Conservation (phyloP, 35 echinoderm and acorn worm species). For the Apostichopus californicus region DNA sequence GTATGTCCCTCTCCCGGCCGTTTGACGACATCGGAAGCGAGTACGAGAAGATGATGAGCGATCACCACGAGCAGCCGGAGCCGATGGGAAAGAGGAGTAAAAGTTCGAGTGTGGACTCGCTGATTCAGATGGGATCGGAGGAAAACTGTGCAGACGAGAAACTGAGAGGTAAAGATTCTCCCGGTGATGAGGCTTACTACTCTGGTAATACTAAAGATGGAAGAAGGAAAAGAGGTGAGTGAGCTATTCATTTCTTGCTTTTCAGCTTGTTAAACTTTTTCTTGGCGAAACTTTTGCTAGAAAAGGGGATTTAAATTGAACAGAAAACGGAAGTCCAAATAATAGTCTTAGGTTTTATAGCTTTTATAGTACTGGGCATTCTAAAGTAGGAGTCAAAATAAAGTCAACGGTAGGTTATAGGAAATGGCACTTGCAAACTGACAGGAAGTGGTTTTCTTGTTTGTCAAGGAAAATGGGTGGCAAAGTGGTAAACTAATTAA, state of each 20-base stretch:
- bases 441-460: too few species aligned
- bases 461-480: too few species aligned
- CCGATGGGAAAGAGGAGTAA: slow-evolving; percentile 19
- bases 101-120: slow-evolving; percentile 33
- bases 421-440: too few species aligned
- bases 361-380: too few species aligned
- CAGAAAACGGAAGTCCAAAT: too few species aligned
- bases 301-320: too few species aligned
- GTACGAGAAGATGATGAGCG: slow-evolving; percentile 64
- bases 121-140: slow-evolving; percentile 14
- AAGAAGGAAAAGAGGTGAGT: slow-evolving; percentile 38
- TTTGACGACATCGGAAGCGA: slow-evolving; percentile 83
- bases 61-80: slow-evolving; percentile 27
- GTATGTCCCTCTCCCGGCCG: slow-evolving; percentile 59
- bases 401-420: too few species aligned
- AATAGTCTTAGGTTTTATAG: too few species aligned
- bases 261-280: too few species aligned
- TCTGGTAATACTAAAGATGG: not conserved
- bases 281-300: too few species aligned
- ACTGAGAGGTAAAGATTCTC: not conserved
- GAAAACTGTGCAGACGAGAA: slow-evolving; percentile 1
- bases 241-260: not conserved
- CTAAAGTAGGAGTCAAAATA: too few species aligned
- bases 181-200: not conserved
- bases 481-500: too few species aligned